A percentile compares a stretch with the other conserved stretches of the same genome.
phyloP scores from a whole-genome alignment of 2,797 vertebrate species.

The Neostethus bicornis region DNA sequence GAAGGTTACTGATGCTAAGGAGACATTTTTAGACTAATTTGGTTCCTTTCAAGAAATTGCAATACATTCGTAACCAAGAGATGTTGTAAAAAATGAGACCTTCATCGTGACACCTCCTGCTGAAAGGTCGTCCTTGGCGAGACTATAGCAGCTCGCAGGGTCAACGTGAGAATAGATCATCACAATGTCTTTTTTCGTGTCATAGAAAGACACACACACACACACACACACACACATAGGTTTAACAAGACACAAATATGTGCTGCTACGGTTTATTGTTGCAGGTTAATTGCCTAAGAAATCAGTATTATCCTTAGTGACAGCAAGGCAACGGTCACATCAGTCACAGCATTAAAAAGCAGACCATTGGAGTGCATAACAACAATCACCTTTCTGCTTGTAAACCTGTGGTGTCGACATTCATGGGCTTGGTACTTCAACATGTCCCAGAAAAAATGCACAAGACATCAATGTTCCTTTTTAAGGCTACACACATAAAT shows the following conservation, averaged over 20 bases:
- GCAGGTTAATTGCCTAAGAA: neutral
- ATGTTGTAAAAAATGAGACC: neutral
- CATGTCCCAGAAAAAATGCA: too few species aligned
- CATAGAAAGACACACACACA: neutral
- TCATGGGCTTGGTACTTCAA: too few species aligned
- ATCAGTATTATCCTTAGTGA: constrained; percentile 9
- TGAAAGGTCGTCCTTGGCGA: constrained; percentile 20
- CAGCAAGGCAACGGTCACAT: constrained; percentile 1
- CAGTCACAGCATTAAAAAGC: neutral
- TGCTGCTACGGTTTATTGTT: neutral
- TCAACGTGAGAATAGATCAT: constrained; percentile 26
- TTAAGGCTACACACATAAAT: too few species aligned
- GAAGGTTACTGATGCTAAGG: constrained; percentile 1
- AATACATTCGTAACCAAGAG: neutral
- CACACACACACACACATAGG: neutral
- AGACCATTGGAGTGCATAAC: neutral
- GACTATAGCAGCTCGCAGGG: constrained; percentile 7
- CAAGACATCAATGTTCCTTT: too few species aligned
- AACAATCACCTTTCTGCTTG: neutral
- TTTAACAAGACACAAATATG: neutral
- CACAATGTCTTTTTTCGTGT: neutral
- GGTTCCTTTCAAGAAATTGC: too few species aligned
- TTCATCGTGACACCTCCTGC: constrained; percentile 10
- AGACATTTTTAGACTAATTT: too few species aligned
- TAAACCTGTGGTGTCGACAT: too few species aligned